These are phyloP conservation scores for Phalacrocorax carbo DNA, from an alignment of 2,113 vertebrate genomes.

Conservation along the genomic window DNA sequence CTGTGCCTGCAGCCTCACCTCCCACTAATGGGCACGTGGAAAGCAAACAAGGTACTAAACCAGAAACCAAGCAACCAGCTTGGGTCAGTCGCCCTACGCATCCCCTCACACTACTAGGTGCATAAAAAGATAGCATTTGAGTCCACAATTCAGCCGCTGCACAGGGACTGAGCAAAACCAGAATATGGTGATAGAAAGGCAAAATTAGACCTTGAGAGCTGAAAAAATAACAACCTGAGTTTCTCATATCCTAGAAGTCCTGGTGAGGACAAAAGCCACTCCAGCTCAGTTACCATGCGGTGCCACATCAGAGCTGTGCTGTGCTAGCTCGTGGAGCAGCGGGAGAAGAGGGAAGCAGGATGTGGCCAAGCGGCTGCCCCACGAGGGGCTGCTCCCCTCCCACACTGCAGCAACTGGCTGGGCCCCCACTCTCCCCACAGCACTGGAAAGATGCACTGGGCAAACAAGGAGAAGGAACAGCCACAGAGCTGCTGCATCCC, in stretches of 20 bases:
- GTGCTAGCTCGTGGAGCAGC: rapidly evolving
- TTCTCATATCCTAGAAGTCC: neutral
- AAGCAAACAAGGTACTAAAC: neutral
- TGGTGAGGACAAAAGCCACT: neutral
- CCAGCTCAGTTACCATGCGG: neutral
- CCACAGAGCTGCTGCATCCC: neutral
- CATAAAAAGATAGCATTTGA: neutral
- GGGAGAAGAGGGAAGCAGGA: neutral
- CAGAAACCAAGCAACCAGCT: neutral
- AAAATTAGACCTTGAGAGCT: neutral
- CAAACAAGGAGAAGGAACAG: neutral
- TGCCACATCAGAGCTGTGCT: neutral
- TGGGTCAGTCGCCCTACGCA: neutral
- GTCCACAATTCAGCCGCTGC: neutral
- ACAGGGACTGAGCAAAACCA: neutral
- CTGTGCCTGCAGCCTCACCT: neutral
- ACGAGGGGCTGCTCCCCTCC: neutral
- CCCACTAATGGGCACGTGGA: neutral
- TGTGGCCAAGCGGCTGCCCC: rapidly evolving
- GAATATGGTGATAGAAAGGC: neutral
- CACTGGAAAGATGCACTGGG: rapidly evolving
- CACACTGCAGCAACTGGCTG: neutral
- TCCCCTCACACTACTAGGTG: neutral
- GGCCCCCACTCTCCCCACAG: neutral
- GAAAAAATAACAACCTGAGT: neutral